phyloP scores from a whole-genome alignment of 2,797 vertebrate genomes.

The Microctenopoma lineatum region DNA sequence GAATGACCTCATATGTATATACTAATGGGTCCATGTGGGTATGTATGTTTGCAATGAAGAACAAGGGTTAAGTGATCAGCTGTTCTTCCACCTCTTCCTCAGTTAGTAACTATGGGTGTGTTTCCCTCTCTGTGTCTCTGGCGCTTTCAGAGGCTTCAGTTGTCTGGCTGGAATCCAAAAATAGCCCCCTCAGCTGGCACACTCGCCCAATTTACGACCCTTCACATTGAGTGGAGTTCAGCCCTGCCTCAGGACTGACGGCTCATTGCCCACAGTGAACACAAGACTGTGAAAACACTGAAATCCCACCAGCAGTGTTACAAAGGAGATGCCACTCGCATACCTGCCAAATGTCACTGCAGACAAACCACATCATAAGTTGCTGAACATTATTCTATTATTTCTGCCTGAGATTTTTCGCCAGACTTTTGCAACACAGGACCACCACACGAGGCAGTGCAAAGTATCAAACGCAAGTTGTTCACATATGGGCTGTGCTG shows the following conservation, averaged over 20 bases:
- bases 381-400: conserved; percentile 23
- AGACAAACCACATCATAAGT: conserved; percentile 4
- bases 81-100: conserved; percentile 56
- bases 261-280: conserved; percentile 52
- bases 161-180: conserved; percentile 72
- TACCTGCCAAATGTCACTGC: conserved; percentile 25
- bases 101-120: conserved; percentile 59
- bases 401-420: conserved; percentile 28
- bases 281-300: conserved; percentile 35
- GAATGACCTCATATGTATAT: not conserved
- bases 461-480: conserved; percentile 29
- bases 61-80: conserved; percentile 64
- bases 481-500: conserved; percentile 44
- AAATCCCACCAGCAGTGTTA: conserved; percentile 40
- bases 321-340: conserved; percentile 13
- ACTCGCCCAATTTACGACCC: conserved; percentile 75
- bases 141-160: conserved; percentile 54
- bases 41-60: conserved; percentile 18
- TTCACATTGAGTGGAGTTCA: conserved; percentile 57
- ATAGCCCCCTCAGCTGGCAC: conserved; percentile 78
- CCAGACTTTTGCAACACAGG: conserved; percentile 37
- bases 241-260: conserved; percentile 33
- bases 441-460: conserved; percentile 18
- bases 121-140: conserved; percentile 28
- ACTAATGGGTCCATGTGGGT: conserved; percentile 19